Conservation (phyloP, 2,888 invertebrate genomes). For the Agonopterix subpropinquella region DNA sequence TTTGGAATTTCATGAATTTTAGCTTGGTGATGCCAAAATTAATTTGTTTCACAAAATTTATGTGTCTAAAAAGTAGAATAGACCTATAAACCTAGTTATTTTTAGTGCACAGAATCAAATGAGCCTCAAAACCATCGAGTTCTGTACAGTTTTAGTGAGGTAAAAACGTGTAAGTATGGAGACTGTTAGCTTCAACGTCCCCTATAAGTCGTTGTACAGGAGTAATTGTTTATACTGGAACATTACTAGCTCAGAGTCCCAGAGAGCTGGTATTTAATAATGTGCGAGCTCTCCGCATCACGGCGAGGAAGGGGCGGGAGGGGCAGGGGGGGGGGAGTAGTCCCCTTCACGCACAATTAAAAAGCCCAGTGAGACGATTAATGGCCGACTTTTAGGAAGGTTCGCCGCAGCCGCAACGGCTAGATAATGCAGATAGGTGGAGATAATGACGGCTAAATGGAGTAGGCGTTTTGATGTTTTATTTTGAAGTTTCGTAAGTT, state of each 20-base stretch:
- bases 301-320: neutral
- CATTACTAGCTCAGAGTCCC: neutral
- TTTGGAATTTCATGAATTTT: too few relatives aligned
- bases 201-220: too few relatives aligned
- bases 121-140: too few relatives aligned
- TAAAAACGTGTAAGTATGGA: too few relatives aligned
- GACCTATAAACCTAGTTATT: too few relatives aligned
- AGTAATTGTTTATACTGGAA: neutral
- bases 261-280: conserved; percentile 10
- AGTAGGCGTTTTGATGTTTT: neutral
- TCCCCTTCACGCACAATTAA: conserved; percentile 22
- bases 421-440: neutral
- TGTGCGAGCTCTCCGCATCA: conserved; percentile 2
- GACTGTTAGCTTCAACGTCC: too few relatives aligned
- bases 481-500: too few relatives aligned
- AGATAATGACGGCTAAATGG: neutral
- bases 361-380: conserved; percentile 21
- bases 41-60: too few relatives aligned
- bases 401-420: neutral
- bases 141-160: too few relatives aligned
- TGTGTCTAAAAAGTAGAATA: too few relatives aligned
- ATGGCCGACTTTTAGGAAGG: conserved; percentile 15
- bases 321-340: conserved; percentile 6
- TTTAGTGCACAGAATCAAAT: too few relatives aligned
- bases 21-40: too few relatives aligned